These are phyloP conservation scores for Drosophila fulvimacula DNA, from an alignment of 2,888 invertebrate species.

Conservation along the genomic window DNA sequence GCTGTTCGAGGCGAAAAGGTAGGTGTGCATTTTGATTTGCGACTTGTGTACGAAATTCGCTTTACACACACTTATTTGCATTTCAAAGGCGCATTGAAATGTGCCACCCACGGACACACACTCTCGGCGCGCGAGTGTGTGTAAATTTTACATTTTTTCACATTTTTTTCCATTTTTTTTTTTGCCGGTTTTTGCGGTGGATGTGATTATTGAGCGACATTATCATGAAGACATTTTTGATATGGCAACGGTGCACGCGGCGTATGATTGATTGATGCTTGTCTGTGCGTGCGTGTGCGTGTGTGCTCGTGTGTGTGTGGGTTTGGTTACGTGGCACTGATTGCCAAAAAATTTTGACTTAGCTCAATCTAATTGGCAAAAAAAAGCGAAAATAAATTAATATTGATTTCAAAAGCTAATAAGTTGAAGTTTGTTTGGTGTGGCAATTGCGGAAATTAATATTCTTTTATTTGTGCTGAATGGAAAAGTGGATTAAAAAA, in stretches of 20 bases:
- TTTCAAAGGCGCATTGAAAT: slow-evolving; percentile 63
- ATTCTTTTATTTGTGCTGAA: slow-evolving; percentile 3
- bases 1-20: slow-evolving; percentile 36
- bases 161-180: slow-evolving; percentile 4
- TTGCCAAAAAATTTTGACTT: slow-evolving; percentile 23
- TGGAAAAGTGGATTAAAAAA: slow-evolving; percentile 2
- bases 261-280: slow-evolving; percentile 75
- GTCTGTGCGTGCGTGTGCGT: slow-evolving; percentile 19
- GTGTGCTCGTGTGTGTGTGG: slow-evolving; percentile 7
- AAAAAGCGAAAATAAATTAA: slow-evolving; percentile 5
- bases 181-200: slow-evolving; percentile 20
- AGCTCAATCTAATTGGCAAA: slow-evolving; percentile 40
- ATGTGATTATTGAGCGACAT: slow-evolving; percentile 58
- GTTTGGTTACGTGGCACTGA: slow-evolving; percentile 41
- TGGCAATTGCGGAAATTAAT: slow-evolving; percentile 21
- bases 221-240: slow-evolving; percentile 52
- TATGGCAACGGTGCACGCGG: slow-evolving; percentile 54
- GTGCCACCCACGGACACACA: not conserved
- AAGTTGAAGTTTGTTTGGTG: slow-evolving; percentile 25
- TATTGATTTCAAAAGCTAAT: slow-evolving; percentile 28
- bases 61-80: slow-evolving; percentile 69
- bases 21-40: slow-evolving; percentile 60
- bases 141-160: slow-evolving; percentile 5
- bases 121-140: slow-evolving; percentile 3
- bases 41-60: slow-evolving; percentile 49